Evolutionary conservation across 2,113 vertebrate species (phyloP), one percentile per base, ranked within the genome.

Genomic region (Piprites chloris): DNA sequence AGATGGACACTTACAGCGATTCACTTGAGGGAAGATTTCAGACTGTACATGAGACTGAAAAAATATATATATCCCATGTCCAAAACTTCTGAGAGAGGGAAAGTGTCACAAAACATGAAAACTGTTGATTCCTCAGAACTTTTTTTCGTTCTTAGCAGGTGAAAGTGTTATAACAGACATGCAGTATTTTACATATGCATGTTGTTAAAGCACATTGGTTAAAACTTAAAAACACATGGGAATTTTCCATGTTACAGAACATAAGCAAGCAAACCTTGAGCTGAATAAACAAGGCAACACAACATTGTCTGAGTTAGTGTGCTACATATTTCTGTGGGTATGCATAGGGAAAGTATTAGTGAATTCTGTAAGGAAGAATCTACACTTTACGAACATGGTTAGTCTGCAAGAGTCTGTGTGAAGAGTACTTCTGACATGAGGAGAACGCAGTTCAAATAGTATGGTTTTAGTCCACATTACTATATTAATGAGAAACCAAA

Each of bases 171-270:
- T n/a, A 22, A 30, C 9, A 66, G 11, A 23, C 44, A 9, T 84
- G 22, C 27, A 56, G 6, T 85, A 33, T 85, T 83, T 88, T 77
- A n/a, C 21, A 20, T 30, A 21, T 56, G 16, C 4, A 62, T n/a
- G 9, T 41, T 35, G 5, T 68, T 47, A 50, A 12, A 63, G 41
- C 8, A 46, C 9, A 52, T 41, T 59, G 3, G 9, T 75, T 78
- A 67, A 46, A 67, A 61, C 41, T 52, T 83, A 44, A 84, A 94
- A 74, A 69, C 2, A 2, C 12, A 13, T 16, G 27, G 15, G 13
- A 49, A 35, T 89, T 50, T 90, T 74, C 16, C 6, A 3, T 6
- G 5, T 87, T 61, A n/a, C 0, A 1, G 6, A 46, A 17, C 0
- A 1, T 59, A 62, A 56, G 63, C 30, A 35, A 68, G 21, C n/a